Percentiles rank a stretch among this genome's conserved stretches.
phyloP scores from a whole-genome alignment of 2,113 vertebrate genomes.

The Mirza zaza region DNA sequence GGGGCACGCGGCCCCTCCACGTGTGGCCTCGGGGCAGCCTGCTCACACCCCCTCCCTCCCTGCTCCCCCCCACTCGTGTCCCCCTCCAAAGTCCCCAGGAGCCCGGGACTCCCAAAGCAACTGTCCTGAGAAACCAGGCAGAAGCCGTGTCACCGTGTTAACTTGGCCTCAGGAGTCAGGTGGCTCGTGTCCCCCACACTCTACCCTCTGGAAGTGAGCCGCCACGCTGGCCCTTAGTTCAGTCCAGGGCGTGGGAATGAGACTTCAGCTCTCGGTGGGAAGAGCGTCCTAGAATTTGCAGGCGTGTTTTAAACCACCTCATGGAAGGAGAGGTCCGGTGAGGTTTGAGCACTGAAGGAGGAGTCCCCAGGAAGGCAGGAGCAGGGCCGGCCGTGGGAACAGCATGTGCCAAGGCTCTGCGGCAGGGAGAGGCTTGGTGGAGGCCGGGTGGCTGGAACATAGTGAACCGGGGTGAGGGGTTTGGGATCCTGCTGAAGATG shows the following conservation, averaged over 20 bases:
- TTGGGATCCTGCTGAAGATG: accelerated
- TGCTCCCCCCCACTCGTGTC: no score
- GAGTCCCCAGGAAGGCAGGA: not conserved
- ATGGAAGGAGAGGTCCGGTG: no score
- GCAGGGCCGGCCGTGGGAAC: no score
- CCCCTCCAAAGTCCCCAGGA: not conserved
- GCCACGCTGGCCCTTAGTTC: not conserved
- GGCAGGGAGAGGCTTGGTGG: not conserved
- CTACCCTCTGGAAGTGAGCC: not conserved
- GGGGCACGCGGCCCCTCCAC: not conserved
- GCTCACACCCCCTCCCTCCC: not conserved
- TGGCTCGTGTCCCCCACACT: accelerated
- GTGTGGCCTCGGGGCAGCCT: not conserved
- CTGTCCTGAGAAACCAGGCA: not conserved
- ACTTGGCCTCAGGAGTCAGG: not conserved
- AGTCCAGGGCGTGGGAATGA: not conserved
- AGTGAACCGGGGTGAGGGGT: no score
- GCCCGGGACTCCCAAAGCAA: not conserved
- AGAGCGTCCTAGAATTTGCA: not conserved
- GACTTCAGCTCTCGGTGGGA: not conserved
- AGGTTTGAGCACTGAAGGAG: not conserved
- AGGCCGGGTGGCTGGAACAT: no score
- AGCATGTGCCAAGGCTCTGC: not conserved
- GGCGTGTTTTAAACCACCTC: accelerated
- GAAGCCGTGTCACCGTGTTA: accelerated